Percentiles rank a stretch among this genome's conserved stretches.
These are phyloP conservation scores for Acanthaster planci DNA, from an alignment of 35 echinoderm and acorn worm genomes.

Conservation along the genomic window DNA sequence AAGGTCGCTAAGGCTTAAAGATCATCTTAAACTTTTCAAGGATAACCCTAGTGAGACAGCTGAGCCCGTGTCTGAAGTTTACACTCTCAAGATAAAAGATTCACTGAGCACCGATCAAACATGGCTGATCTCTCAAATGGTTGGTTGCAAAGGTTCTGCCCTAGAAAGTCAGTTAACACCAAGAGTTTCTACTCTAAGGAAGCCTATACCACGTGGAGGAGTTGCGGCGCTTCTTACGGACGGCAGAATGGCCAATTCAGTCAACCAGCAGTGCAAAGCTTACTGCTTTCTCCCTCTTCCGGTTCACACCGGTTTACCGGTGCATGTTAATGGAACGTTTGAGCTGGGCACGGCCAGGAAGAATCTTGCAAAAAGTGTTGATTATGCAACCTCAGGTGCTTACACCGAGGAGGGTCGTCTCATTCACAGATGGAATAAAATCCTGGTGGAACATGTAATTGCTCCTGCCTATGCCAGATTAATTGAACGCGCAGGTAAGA, in stretches of 20 bases:
- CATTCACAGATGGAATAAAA: constrained; percentile 64
- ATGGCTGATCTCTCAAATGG: constrained; percentile 7
- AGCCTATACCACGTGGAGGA: constrained; percentile 24
- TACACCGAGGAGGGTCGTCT: not conserved
- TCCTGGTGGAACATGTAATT: constrained; percentile 47
- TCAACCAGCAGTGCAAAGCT: not conserved
- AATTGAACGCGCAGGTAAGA: not conserved
- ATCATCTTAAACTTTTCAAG: not conserved
- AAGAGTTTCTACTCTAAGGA: not conserved
- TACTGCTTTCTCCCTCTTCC: constrained; percentile 70
- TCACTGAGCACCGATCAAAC: not conserved
- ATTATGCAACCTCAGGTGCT: not conserved
- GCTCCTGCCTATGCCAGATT: constrained; percentile 61
- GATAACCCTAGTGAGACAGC: not conserved
- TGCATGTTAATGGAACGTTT: constrained; percentile 92
- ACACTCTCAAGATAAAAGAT: not conserved
- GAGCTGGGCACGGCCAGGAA: constrained; percentile 61
- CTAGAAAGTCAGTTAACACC: not conserved
- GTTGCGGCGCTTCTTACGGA: constrained; percentile 2
- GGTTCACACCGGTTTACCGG: constrained; percentile 58
- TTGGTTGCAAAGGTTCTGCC: not conserved
- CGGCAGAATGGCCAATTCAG: not conserved
- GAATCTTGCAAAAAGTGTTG: constrained; percentile 48
- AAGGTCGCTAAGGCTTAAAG: not conserved
- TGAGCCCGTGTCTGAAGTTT: not conserved